Evolutionary conservation across 2,888 invertebrate genomes (phyloP), one percentile per base, ranked within the genome.

Genomic region (Helicoverpa assulta): DNA sequence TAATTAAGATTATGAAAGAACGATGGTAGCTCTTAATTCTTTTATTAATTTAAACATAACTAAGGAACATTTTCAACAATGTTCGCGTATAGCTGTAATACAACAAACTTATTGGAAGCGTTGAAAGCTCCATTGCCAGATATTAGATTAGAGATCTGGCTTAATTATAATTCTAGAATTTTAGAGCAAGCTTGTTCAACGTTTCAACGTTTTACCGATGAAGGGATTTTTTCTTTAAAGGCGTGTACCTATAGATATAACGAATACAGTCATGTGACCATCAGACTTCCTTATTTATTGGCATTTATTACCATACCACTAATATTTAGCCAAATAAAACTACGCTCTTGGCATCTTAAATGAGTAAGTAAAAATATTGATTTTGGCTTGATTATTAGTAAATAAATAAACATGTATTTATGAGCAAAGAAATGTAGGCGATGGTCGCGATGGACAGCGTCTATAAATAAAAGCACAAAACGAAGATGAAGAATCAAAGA

Each of bases 281-380:
- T 26, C 54, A 55, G 8, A 10, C 18, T 21, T n/a, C 18, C 33
- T 7, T 21, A 19, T 57, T 53, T 63, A 52, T 57, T 21, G 14
- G 16, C 37, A 54, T 40, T 16, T 21, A 51, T 19, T 21, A 47
- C 33, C 14, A 40, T 40, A 47, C 16, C 47, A 47, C 47, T 6
- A 16, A 21, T 62, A 72, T 50, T 53, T 54, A 70, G 69, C 74
- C 73, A 75, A 87, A 75, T 68, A 55, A 60, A 75, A 72, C 71
- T 82, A 73, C 78, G 78, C 67, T 76, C 61, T 85, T 86, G 82
- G 80, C 82, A 78, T 63, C 71, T 73, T 52, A 66, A 78, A 59
- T 77, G 55, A 67, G 70, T 57, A 57, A 73, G 76, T 59, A 69
- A 62, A 57, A 40, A 40, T 40, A 77, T 81, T 72, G 69, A 74